Evolutionary conservation across 2,797 vertebrate species (phyloP).

Genomic region (Eidolon dupreanum): DNA sequence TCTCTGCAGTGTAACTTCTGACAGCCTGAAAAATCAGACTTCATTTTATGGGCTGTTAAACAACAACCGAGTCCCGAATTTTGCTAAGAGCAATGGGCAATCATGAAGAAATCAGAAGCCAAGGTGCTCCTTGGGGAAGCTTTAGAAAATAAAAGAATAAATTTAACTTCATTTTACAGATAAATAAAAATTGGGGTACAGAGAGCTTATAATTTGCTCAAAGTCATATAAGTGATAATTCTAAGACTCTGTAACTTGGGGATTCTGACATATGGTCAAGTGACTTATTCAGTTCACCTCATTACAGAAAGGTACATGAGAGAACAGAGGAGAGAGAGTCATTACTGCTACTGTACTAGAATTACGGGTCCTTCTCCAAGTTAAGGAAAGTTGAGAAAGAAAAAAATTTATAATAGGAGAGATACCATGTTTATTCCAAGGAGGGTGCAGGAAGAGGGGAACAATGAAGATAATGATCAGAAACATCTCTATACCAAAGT

Average conservation of each 20-base stretch:
- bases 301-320: background rate
- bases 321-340: too few species aligned
- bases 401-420: background rate
- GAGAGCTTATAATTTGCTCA: background rate
- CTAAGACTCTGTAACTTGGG: background rate
- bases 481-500: background rate
- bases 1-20: background rate
- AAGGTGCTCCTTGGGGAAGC: background rate
- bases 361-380: background rate
- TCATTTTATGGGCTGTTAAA: background rate
- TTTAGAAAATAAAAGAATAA: background rate
- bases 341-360: background rate
- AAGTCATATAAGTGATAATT: background rate
- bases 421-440: background rate
- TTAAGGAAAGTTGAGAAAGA: background rate
- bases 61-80: background rate
- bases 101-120: background rate
- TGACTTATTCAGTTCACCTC: background rate
- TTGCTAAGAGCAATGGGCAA: background rate
- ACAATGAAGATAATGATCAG: background rate
- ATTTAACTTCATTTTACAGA: background rate
- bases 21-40: background rate
- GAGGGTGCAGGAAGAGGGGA: background rate
- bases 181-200: background rate
- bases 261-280: background rate